Percentiles rank a stretch among this genome's conserved stretches.
phyloP scores from a whole-genome alignment of 2,113 vertebrate genomes.

The Tiliqua scincoides region DNA sequence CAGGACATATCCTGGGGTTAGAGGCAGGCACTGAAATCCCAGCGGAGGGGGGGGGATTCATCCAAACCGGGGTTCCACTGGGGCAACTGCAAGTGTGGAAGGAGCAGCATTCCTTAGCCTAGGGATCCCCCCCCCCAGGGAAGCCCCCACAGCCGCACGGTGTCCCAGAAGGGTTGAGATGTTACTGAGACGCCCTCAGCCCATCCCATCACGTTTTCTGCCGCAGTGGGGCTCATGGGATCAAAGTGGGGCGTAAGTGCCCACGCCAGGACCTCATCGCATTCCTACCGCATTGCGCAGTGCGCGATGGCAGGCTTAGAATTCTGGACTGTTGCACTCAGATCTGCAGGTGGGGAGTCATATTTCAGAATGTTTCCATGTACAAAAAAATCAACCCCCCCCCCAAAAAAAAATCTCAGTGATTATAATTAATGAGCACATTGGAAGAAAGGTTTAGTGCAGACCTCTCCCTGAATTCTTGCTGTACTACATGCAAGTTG shows the following conservation, averaged over 20 bases:
- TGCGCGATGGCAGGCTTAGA: too few relatives aligned
- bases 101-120: not conserved
- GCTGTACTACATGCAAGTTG: too few relatives aligned
- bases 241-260: not conserved
- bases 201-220: not conserved
- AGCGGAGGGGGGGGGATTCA: accelerated
- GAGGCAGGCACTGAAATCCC: not conserved
- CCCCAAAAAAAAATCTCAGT: too few relatives aligned
- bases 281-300: too few relatives aligned
- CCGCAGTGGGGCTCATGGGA: not conserved
- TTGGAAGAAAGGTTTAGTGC: too few relatives aligned
- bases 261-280: not conserved
- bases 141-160: not conserved
- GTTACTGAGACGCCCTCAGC: not conserved
- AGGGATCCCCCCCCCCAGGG: not conserved
- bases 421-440: too few relatives aligned
- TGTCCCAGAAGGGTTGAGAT: not conserved
- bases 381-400: too few relatives aligned
- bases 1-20: not conserved
- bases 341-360: too few relatives aligned
- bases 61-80: not conserved
- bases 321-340: too few relatives aligned
- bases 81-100: not conserved
- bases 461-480: too few relatives aligned
- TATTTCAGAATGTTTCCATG: too few relatives aligned